Percentiles rank a stretch among this genome's conserved stretches.
These are phyloP conservation scores for Latrodectus geometricus DNA, from an alignment of 1,140 invertebrate genomes.

Conservation along the genomic window DNA sequence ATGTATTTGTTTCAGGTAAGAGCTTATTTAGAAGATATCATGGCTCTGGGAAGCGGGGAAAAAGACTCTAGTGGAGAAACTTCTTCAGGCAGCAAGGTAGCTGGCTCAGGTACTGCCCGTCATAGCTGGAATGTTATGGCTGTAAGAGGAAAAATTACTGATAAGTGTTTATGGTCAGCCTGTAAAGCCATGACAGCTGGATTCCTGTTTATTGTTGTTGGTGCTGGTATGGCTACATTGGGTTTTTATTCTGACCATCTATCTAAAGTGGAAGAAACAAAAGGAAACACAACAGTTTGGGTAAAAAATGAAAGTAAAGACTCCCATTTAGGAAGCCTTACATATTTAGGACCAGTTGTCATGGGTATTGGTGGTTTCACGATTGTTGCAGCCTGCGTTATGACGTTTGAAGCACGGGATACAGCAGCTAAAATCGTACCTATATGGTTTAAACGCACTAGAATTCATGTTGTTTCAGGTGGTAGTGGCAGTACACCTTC, in stretches of 20 bases:
- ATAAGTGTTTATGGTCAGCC: slow-evolving; percentile 85
- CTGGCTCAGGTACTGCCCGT: not conserved
- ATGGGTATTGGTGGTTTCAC: slow-evolving; percentile 95
- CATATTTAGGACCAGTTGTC: slow-evolving; percentile 90
- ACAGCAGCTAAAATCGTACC: slow-evolving; percentile 63
- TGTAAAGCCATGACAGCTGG: slow-evolving; percentile 88
- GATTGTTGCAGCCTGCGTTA: slow-evolving; percentile 91
- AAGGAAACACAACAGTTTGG: slow-evolving; percentile 49
- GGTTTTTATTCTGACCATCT: slow-evolving; percentile 76
- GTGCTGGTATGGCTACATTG: slow-evolving; percentile 89
- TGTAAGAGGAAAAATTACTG: slow-evolving; percentile 50
- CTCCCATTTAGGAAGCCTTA: slow-evolving; percentile 85
- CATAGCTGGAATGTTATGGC: slow-evolving; percentile 56
- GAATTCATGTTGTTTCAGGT: slow-evolving; percentile 52
- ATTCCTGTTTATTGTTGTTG: slow-evolving; percentile 83
- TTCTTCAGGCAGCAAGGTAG: slow-evolving; percentile 14
- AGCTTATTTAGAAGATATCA: not conserved
- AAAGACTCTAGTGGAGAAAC: slow-evolving; percentile 37
- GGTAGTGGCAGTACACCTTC: slow-evolving; percentile 49
- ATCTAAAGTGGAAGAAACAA: slow-evolving; percentile 68
- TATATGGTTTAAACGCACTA: slow-evolving; percentile 52
- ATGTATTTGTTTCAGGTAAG: not conserved
- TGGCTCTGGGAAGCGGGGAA: slow-evolving; percentile 11
- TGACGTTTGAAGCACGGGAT: slow-evolving; percentile 86
- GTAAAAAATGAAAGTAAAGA: slow-evolving; percentile 61